A percentile compares a stretch with the other conserved stretches of the same genome.
phyloP scores from a whole-genome alignment of 2,888 invertebrate genomes.

The Sabellastarte sp. region DNA sequence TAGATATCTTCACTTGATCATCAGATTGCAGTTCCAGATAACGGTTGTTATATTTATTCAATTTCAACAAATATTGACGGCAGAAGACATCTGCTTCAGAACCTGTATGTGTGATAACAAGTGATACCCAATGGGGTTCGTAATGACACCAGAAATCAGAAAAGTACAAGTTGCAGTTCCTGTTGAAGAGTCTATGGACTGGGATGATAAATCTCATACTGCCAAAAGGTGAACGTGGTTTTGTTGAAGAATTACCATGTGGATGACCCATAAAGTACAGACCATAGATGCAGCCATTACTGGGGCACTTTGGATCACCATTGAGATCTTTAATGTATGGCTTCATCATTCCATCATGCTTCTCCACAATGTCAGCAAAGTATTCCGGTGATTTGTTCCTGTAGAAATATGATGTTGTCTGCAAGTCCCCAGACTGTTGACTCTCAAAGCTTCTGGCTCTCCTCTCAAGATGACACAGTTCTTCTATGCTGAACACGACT shows the following conservation, averaged over 20 bases:
- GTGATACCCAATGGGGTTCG: too few relatives aligned
- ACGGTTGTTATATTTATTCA: too few relatives aligned
- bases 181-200: not conserved
- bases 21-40: too few relatives aligned
- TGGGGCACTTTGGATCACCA: not conserved
- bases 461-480: too few relatives aligned
- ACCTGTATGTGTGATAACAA: too few relatives aligned
- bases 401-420: not conserved
- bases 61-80: not conserved
- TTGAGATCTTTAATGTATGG: not conserved
- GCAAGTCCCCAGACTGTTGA: too few relatives aligned
- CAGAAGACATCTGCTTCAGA: not conserved
- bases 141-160: not conserved
- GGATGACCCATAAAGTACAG: not conserved
- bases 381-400: not conserved
- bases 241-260: too few relatives aligned
- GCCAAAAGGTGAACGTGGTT: not conserved
- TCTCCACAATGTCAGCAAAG: not conserved
- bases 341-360: not conserved
- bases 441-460: not conserved
- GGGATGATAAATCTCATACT: not conserved
- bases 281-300: not conserved
- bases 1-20: too few relatives aligned
- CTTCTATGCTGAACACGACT: too few relatives aligned
- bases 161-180: not conserved